A percentile compares a stretch with the other conserved stretches of the same genome.
Conservation (phyloP, 2,113 vertebrate species). For the Paedocypris sp. region DNA sequence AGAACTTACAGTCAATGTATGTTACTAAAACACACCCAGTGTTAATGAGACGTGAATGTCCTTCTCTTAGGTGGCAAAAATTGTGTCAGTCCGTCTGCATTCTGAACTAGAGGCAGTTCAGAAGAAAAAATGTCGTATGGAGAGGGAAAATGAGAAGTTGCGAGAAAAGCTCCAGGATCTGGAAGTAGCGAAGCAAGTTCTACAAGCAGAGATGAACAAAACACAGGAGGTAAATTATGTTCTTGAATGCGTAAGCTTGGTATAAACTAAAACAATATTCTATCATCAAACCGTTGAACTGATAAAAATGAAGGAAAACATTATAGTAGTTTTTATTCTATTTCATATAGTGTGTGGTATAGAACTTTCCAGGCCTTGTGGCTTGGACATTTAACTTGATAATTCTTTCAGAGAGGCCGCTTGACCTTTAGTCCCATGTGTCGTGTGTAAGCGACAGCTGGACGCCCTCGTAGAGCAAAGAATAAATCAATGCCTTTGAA, state of each 20-base stretch:
- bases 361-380: conserved; percentile 1
- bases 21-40: too few relatives aligned
- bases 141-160: conserved; percentile 83
- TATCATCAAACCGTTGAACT: too few relatives aligned
- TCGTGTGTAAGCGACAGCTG: conserved; percentile 55
- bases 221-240: too few relatives aligned
- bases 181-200: conserved; percentile 84
- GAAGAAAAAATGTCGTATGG: conserved; percentile 76
- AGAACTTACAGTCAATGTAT: too few relatives aligned
- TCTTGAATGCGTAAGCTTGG: too few relatives aligned
- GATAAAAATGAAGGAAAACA: too few relatives aligned
- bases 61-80: conserved; percentile 79
- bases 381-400: background rate
- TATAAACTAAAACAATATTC: too few relatives aligned
- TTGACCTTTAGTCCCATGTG: conserved; percentile 39
- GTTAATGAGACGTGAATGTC: background rate
- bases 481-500: conserved; percentile 47
- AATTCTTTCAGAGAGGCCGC: conserved; percentile 42
- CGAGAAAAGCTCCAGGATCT: conserved; percentile 80
- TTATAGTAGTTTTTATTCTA: too few relatives aligned
- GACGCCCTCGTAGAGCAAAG: conserved; percentile 40
- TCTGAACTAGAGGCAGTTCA: conserved; percentile 80
- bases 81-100: conserved; percentile 83
- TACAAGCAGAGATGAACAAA: conserved; percentile 86
- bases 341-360: background rate